Evolutionary conservation across 2,113 vertebrate genomes (phyloP).

Genomic region (Genyomyrus donnyi): DNA sequence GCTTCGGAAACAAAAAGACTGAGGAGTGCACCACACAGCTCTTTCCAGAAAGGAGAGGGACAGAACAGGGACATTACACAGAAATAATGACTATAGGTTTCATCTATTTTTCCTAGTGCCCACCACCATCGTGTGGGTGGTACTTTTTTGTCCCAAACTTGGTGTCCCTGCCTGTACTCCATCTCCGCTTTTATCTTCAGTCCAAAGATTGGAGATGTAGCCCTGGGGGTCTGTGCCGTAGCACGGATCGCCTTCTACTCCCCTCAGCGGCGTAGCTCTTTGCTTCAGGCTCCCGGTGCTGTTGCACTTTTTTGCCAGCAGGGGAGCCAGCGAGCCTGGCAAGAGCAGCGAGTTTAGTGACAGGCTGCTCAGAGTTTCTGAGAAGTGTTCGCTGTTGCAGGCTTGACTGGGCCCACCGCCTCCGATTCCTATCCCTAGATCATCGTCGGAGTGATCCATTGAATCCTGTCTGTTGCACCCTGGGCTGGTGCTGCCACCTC

Average conservation of each 20-base stretch:
- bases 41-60: conserved; percentile 43
- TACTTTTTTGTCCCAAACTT: conserved; percentile 51
- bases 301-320: conserved; percentile 76
- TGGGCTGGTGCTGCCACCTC: conserved; percentile 76
- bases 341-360: conserved; percentile 85
- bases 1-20: conserved; percentile 45
- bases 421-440: conserved; percentile 66
- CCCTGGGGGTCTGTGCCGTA: conserved; percentile 47
- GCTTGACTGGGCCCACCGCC: conserved; percentile 62
- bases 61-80: conserved; percentile 50
- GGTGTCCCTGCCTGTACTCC: conserved; percentile 37
- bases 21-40: conserved; percentile 44
- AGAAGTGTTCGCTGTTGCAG: conserved; percentile 79
- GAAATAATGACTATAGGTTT: conserved; percentile 41
- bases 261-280: conserved; percentile 45
- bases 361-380: conserved; percentile 85
- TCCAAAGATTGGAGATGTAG: conserved; percentile 55
- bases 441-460: conserved; percentile 84
- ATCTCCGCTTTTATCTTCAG: conserved; percentile 38
- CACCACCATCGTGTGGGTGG: conserved; percentile 56
- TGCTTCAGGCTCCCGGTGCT: conserved; percentile 83
- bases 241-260: conserved; percentile 39
- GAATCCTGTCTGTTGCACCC: conserved; percentile 83
- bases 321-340: conserved; percentile 55
- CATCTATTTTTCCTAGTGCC: conserved; percentile 65